Base-by-base conservation (phyloP, 1,140 invertebrate genomes). In the Drosophila sp. region DNA sequence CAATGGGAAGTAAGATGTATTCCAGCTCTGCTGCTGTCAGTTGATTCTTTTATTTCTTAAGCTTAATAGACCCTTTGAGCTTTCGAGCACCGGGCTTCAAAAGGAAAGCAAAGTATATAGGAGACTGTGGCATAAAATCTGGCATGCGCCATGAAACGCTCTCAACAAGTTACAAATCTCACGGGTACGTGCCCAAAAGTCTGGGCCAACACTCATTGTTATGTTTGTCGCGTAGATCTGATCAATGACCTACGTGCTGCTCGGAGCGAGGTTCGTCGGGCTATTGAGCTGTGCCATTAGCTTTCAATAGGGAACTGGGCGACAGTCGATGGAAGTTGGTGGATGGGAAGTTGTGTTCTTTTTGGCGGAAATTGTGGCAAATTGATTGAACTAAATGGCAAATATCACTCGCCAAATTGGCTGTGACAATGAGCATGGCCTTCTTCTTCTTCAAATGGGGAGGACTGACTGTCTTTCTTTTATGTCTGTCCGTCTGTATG, bases 191-290 rank as follows among this genome's bases (percentile, higher is more conserved):
- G 82, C 71, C 64, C 57, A 53, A 66, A 53, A 62, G 64, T 59
- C 62, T 58, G 21, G 13, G 34, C 32, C 45, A n/a, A 2, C n/a
- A 48, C 74, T 53, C 75, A 82, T 87, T 87, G 76, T 71, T 89
- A 87, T 87, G 75, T 87, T 89, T 79, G 82, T 89, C 83, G 82
- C 82, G 82, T 87, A 87, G 83, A 87, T 87, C 82, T 87, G 82
- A 87, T 87, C 82, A 87, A 87, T 87, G 82, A 79, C 83, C 82
- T 87, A 86, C 78, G 81, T 86, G 82, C 72, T 61, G 41, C 58
- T 58, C 41, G 51, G 38, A 41, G 29, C 58, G 36, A n/a, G n/a
- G 43, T 64, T 41, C 14, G 13, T 13, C 45, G 32, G 38, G 62
- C 54, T 70, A 84, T 67, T 66, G 80, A 80, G 76, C 73, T 64